A percentile compares a stretch with the other conserved stretches of the same genome.
Evolutionary conservation across 2,888 invertebrate genomes (phyloP).

Genomic region (Dromius quadrimaculatus): DNA sequence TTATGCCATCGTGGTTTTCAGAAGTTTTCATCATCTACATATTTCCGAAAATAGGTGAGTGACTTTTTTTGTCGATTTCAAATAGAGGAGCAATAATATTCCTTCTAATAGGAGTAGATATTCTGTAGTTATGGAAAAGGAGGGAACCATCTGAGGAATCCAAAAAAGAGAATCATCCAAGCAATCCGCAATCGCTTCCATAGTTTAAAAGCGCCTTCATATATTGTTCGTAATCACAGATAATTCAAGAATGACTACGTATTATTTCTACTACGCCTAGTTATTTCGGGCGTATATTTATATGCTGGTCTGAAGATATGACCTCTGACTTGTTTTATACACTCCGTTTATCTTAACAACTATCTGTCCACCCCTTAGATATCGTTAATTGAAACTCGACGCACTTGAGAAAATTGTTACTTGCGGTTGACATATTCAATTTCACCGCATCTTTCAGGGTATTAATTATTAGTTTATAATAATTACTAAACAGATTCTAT

Average conservation of each 20-base stretch:
- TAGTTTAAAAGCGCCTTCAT: constrained; percentile 25
- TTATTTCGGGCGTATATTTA: constrained; percentile 39
- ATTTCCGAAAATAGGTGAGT: too few species aligned
- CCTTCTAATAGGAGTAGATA: too few species aligned
- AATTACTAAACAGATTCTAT: neutral
- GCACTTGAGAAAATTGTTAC: constrained; percentile 38
- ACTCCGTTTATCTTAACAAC: constrained; percentile 48
- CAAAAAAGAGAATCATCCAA: too few species aligned
- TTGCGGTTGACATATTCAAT: constrained; percentile 8
- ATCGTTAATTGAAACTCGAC: constrained; percentile 41
- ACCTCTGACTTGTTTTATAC: constrained; percentile 46
- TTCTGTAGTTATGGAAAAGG: too few species aligned
- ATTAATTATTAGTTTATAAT: constrained; percentile 47
- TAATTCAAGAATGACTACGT: constrained; percentile 21
- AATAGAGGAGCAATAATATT: too few species aligned
- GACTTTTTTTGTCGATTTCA: too few species aligned
- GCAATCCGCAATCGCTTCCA: too few species aligned
- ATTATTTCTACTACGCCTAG: constrained; percentile 37
- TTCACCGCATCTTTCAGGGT: constrained; percentile 18
- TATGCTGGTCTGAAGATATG: constrained; percentile 17
- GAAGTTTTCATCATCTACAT: too few species aligned
- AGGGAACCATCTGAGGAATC: too few species aligned
- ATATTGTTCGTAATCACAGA: constrained; percentile 17
- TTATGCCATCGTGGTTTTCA: too few species aligned
- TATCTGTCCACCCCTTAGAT: constrained; percentile 46